Conservation (phyloP, 1,140 invertebrate species). For the Eulimnadia texana region DNA sequence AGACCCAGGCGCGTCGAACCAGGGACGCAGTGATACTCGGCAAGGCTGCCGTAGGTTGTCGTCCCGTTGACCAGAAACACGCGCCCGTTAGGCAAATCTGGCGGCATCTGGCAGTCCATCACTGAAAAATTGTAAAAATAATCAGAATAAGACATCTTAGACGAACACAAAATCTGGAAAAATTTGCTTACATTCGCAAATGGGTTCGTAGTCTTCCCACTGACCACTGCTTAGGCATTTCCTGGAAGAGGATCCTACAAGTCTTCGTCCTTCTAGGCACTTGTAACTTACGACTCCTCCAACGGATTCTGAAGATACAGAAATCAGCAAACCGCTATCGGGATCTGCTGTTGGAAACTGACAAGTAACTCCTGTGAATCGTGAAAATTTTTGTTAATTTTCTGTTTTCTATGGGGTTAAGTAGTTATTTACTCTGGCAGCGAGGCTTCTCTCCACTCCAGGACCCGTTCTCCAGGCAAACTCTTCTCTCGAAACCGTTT, state of each 20-base stretch:
- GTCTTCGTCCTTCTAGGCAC: conserved; percentile 60
- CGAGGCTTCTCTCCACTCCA: conserved; percentile 71
- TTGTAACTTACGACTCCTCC: conserved; percentile 61
- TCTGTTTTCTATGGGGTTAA: too few relatives aligned
- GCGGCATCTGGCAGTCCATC: conserved; percentile 62
- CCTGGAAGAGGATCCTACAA: conserved; percentile 63
- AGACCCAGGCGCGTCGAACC: conserved; percentile 65
- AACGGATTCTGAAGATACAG: conserved; percentile 49
- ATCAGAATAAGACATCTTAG: too few relatives aligned
- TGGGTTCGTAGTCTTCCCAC: conserved; percentile 64
- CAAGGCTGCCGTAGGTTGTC: conserved; percentile 58
- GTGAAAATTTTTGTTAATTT: conserved; percentile 21
- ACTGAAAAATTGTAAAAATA: neutral
- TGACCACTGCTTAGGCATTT: conserved; percentile 58
- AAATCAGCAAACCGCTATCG: conserved; percentile 37
- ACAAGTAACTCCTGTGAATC: conserved; percentile 57
- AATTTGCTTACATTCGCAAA: conserved; percentile 54
- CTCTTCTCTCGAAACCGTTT: conserved; percentile 58
- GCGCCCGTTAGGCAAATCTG: conserved; percentile 62
- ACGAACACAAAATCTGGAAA: neutral
- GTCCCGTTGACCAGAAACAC: conserved; percentile 71
- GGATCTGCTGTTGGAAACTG: conserved; percentile 41
- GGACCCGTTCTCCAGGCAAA: conserved; percentile 74
- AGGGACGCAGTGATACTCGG: conserved; percentile 77
- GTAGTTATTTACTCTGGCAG: conserved; percentile 59